Percentiles rank a stretch among this genome's conserved stretches.
Conservation (phyloP, 37 sponge, comb jelly and placozoan genomes). For the Axinella damicornis region DNA sequence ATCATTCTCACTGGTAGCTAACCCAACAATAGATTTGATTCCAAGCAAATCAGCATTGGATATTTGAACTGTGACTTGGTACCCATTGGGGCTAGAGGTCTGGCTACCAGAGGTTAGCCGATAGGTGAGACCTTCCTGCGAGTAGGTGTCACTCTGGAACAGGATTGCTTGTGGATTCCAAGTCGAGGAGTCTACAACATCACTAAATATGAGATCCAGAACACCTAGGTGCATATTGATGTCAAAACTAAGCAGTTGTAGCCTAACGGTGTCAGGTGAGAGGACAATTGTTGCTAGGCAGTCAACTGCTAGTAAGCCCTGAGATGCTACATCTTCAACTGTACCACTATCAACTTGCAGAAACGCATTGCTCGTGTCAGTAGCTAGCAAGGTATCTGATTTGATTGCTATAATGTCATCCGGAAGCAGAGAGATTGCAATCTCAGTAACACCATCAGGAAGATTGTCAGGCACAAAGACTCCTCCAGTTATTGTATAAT, state of each 20-base stretch:
- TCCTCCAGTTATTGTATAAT: constrained; percentile 72
- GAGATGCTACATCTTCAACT: constrained; percentile 67
- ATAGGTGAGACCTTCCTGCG: constrained; percentile 41
- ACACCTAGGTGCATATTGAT: constrained; percentile 84
- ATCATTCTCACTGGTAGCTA: constrained; percentile 61
- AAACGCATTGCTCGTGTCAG: constrained; percentile 55
- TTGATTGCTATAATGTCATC: constrained; percentile 82
- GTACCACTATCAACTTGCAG: constrained; percentile 32
- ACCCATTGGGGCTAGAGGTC: constrained; percentile 61
- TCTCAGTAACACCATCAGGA: constrained; percentile 37
- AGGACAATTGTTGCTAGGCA: constrained; percentile 50
- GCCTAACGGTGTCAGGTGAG: constrained; percentile 57
- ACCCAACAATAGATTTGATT: constrained; percentile 57
- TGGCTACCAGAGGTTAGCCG: constrained; percentile 59
- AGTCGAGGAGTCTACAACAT: constrained; percentile 77
- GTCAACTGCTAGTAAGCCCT: constrained; percentile 40
- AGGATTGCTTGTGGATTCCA: constrained; percentile 77
- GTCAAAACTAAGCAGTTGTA: constrained; percentile 74
- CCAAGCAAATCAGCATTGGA: constrained; percentile 81
- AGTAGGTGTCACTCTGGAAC: constrained; percentile 62
- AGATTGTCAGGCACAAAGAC: constrained; percentile 56
- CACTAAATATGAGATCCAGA: constrained; percentile 88
- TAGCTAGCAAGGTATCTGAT: constrained; percentile 66
- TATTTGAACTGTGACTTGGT: constrained; percentile 66
- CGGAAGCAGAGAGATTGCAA: constrained; percentile 60